Conservation (phyloP, 2,797 vertebrate genomes). For the Phalanger gymnotis region DNA sequence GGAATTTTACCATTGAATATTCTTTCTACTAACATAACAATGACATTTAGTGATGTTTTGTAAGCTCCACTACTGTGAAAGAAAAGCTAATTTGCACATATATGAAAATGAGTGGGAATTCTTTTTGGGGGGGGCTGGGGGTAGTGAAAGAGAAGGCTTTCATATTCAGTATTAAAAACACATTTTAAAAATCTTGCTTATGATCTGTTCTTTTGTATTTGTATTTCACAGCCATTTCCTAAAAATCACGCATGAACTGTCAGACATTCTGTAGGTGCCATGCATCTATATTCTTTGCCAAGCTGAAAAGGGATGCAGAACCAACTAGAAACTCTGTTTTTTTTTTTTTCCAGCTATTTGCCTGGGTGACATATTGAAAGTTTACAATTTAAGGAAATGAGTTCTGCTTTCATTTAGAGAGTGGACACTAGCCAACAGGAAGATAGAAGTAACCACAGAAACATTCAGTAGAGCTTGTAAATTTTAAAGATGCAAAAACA, state of each 20-base stretch:
- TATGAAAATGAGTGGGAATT: conserved; percentile 31
- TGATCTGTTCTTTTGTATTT: conserved; percentile 31
- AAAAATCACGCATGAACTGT: background rate
- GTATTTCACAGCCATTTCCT: conserved; percentile 23
- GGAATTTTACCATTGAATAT: conserved; percentile 61
- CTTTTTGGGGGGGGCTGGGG: background rate
- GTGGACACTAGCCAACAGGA: background rate
- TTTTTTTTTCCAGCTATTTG: background rate
- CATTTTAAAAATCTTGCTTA: conserved; percentile 25
- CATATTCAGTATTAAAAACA: background rate
- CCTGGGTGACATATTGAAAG: conserved; percentile 34
- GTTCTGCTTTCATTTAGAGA: background rate
- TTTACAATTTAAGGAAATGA: background rate
- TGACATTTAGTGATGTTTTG: conserved; percentile 53
- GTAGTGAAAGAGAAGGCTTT: background rate
- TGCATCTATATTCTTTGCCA: background rate
- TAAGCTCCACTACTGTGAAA: conserved; percentile 39
- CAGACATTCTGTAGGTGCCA: background rate
- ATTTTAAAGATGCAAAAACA: background rate
- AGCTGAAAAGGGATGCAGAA: conserved; percentile 8
- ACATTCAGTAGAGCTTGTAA: background rate
- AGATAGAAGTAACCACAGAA: background rate
- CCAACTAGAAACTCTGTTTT: conserved; percentile 17
- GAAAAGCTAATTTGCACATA: conserved; percentile 54
- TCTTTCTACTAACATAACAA: conserved; percentile 47